These are phyloP conservation scores for Tyto alba DNA, from an alignment of 2,113 vertebrate genomes.

Conservation along the genomic window DNA sequence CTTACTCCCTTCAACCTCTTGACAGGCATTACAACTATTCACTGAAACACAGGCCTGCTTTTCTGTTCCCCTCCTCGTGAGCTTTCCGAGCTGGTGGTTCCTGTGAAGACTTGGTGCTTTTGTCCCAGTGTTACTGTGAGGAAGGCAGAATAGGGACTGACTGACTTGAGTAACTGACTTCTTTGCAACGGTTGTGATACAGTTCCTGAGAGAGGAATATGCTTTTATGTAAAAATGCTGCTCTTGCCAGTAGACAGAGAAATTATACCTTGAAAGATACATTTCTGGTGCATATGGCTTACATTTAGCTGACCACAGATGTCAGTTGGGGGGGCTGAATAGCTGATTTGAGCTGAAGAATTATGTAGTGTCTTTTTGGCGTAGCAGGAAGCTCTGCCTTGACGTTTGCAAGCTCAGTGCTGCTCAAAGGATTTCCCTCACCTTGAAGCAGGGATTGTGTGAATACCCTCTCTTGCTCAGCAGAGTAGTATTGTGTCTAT, in stretches of 20 bases:
- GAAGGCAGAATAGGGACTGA: background rate
- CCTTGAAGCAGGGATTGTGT: background rate
- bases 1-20: background rate
- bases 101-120: background rate
- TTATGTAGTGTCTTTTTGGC: background rate
- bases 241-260: background rate
- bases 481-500: accelerated
- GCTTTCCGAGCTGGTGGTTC: background rate
- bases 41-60: accelerated
- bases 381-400: background rate
- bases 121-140: background rate
- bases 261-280: background rate
- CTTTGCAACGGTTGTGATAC: background rate
- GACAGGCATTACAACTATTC: background rate
- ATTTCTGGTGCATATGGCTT: background rate
- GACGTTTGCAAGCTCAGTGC: background rate
- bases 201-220: background rate
- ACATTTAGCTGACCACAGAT: background rate
- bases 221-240: background rate
- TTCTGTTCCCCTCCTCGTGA: background rate
- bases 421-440: background rate
- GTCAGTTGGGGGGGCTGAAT: background rate
- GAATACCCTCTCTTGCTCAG: background rate
- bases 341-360: background rate
- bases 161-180: background rate